These are phyloP conservation scores for Lagria hirta DNA, from an alignment of 2,888 invertebrate genomes.

Conservation along the genomic window DNA sequence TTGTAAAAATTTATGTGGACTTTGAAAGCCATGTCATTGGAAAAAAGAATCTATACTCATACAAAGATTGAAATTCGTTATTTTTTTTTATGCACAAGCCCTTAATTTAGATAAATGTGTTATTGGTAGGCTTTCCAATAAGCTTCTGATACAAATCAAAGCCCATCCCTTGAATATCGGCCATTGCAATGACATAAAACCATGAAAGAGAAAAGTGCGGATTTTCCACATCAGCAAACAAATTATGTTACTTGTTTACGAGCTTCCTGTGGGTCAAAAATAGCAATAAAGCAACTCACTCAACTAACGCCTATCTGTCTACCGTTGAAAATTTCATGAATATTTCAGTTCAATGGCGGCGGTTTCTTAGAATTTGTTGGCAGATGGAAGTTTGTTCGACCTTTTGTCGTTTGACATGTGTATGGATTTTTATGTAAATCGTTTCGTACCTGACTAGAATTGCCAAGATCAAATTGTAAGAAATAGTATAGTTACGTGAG, in stretches of 20 bases:
- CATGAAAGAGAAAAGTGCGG: too few relatives aligned
- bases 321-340: constrained; percentile 19
- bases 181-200: too few relatives aligned
- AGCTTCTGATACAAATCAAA: too few relatives aligned
- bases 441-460: background rate
- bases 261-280: constrained; percentile 9
- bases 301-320: constrained; percentile 17
- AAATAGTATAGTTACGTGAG: too few relatives aligned
- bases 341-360: constrained; percentile 14
- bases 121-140: too few relatives aligned
- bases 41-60: too few relatives aligned
- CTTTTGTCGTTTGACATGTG: constrained; percentile 11
- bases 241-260: constrained; percentile 14
- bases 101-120: too few relatives aligned
- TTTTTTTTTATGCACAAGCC: constrained; percentile 8
- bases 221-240: constrained; percentile 11
- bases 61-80: constrained; percentile 6
- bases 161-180: too few relatives aligned
- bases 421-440: constrained; percentile 16
- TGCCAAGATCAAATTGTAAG: too few relatives aligned
- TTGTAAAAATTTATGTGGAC: too few relatives aligned
- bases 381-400: constrained; percentile 9
- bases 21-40: too few relatives aligned
- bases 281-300: constrained; percentile 15
- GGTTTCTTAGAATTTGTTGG: constrained; percentile 7